Evolutionary conservation across 2,797 vertebrate genomes (phyloP).

Genomic region (Sitta carolinensis): DNA sequence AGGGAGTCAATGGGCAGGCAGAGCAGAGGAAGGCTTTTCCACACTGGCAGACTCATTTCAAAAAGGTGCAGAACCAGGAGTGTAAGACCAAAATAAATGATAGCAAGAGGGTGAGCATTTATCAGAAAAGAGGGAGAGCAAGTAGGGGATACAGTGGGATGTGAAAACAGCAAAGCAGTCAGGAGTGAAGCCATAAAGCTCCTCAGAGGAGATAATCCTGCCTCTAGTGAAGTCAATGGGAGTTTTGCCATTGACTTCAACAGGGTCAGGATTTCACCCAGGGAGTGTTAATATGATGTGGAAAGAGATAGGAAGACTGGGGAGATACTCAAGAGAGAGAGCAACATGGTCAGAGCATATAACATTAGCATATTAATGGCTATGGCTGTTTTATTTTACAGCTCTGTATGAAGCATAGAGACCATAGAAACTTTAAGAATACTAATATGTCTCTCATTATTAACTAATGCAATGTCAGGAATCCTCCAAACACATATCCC

Average conservation of each 20-base stretch:
- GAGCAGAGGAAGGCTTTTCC: background rate
- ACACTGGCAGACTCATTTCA: background rate
- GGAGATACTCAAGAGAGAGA: conserved; percentile 41
- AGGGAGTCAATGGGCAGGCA: background rate
- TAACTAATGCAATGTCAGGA: conserved; percentile 25
- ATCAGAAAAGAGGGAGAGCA: background rate
- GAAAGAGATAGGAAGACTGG: conserved; percentile 28
- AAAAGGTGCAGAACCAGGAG: background rate
- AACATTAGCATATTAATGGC: conserved; percentile 69
- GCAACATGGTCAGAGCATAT: conserved; percentile 52
- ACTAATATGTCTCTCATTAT: conserved; percentile 55
- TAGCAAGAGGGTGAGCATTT: background rate
- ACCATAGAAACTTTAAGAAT: conserved; percentile 54
- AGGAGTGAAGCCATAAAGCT: conserved; percentile 35
- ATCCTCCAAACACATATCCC: background rate
- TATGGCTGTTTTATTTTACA: conserved; percentile 57
- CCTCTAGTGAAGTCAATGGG: conserved; percentile 50
- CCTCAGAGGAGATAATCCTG: background rate
- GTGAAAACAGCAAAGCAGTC: conserved; percentile 15
- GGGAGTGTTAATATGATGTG: conserved; percentile 62
- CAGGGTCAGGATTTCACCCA: conserved; percentile 57
- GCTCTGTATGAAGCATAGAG: conserved; percentile 53
- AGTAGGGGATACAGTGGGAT: background rate
- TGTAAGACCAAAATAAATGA: background rate
- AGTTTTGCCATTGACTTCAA: conserved; percentile 65